Evolutionary conservation across 1,140 invertebrate genomes (phyloP).

Genomic region (Bathynomus jamesi): DNA sequence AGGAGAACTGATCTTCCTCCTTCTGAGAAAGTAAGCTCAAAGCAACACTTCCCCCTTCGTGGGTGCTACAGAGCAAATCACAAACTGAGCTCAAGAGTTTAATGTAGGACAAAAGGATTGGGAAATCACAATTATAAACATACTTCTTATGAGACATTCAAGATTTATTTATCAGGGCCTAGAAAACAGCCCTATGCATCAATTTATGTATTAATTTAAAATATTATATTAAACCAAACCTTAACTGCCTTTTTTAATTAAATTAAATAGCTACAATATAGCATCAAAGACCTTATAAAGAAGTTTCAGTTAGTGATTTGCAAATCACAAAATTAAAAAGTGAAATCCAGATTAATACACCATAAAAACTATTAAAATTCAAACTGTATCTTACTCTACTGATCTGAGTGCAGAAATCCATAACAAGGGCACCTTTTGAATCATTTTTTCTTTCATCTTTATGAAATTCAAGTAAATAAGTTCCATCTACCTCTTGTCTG

Average conservation of each 20-base stretch:
- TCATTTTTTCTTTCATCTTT: constrained; percentile 88
- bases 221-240: too few species aligned
- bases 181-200: too few species aligned
- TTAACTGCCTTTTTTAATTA: too few species aligned
- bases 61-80: constrained; percentile 54
- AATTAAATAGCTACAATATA: too few species aligned
- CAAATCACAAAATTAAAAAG: too few species aligned
- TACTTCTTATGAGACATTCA: not conserved
- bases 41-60: constrained; percentile 75
- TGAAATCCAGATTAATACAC: too few species aligned
- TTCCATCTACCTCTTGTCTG: constrained; percentile 78
- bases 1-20: constrained; percentile 73
- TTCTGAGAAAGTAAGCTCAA: constrained; percentile 76
- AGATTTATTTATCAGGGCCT: too few species aligned
- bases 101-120: too few species aligned
- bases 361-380: not conserved
- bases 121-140: too few species aligned
- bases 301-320: too few species aligned
- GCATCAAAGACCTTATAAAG: too few species aligned
- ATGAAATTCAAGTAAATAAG: constrained; percentile 80
- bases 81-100: not conserved
- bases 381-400: constrained; percentile 53
- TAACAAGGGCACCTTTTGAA: constrained; percentile 80
- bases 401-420: constrained; percentile 85
- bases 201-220: too few species aligned